Base-by-base conservation (phyloP, 2,113 vertebrate species). In the Mastomys natalensis region DNA sequence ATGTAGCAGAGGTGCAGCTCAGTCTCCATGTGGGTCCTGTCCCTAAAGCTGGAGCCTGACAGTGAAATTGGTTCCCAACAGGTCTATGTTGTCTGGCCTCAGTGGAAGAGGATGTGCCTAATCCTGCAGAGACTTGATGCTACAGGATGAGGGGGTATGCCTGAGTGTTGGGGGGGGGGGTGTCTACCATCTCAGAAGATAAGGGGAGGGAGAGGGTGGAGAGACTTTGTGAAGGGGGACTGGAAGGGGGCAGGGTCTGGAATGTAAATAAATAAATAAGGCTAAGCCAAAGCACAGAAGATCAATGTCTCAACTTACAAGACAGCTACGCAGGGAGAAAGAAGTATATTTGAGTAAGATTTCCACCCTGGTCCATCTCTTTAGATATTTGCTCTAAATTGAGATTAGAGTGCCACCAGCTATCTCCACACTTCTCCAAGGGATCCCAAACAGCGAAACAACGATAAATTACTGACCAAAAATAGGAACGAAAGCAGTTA, bases 391-490 rank as follows among this genome's bases (percentile, higher is more conserved):
- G 53, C 77, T 74, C 29, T 68, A 51, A 45, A 95, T 0, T 7
- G 22, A 58, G 78, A 48, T 17, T 77, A 9, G 3, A n/a, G 24
- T 68, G 53, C 48, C 40, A 76, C 45, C 95, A 0, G 0, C 0
- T 68, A 0, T 0, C 34, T 24, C 92, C 3, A 22, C 80, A 19
- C 4, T 0, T 60, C 53, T 82, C 82, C 70, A 94, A 11, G 26
- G 95, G 62, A 78, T 73, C 43, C 26, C 34, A 64, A 40, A 85
- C 34, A 80, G 29, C 37, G 29, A 93, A 29, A 76, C 66, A 85
- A 16, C n/a, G 74, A 96, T 97, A 58, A 89, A 76, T 87, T 84
- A 97, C 43, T 94, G 81, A 68, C 53, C n/a, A 48, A 78, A 34
- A 45, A 40, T 73, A 76, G 78, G 22, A 34, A 21, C 88, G 13